These are phyloP conservation scores for Scomberomorus guttatus DNA, from an alignment of 2,797 vertebrate species.

Conservation along the genomic window DNA sequence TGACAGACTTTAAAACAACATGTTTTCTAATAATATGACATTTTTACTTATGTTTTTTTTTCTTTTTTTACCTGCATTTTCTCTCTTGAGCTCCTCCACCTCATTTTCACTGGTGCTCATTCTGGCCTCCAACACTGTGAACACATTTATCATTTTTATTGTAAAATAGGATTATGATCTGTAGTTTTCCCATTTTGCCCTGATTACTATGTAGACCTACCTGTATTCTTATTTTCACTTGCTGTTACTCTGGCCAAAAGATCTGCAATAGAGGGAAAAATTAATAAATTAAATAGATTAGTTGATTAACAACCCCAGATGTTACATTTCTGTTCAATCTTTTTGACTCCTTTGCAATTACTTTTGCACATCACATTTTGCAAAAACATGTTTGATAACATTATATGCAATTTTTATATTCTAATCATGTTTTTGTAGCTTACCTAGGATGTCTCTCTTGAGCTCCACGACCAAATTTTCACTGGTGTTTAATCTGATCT, in stretches of 20 bases:
- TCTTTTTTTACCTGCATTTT: background rate
- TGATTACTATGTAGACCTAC: background rate
- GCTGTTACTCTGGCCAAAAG: background rate
- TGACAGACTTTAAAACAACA: too few species aligned
- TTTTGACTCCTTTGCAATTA: too few species aligned
- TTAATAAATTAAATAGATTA: too few species aligned
- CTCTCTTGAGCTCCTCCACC: background rate
- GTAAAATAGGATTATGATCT: background rate
- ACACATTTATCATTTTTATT: background rate
- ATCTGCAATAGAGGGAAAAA: background rate
- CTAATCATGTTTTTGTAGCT: too few species aligned
- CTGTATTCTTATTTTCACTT: background rate
- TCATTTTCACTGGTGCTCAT: background rate
- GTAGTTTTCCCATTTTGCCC: background rate
- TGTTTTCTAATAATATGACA: too few species aligned
- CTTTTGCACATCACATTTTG: too few species aligned
- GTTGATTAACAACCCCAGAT: too few species aligned
- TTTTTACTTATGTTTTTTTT: too few species aligned
- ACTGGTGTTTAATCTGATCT: too few species aligned
- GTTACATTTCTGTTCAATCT: too few species aligned
- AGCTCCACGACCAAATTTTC: background rate
- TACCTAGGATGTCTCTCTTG: background rate
- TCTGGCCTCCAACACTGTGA: conserved; percentile 12
- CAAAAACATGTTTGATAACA: too few species aligned
- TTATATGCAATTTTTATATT: too few species aligned